These are phyloP conservation scores for Crotalus horridus DNA, from an alignment of 2,113 vertebrate genomes.

Conservation along the genomic window DNA sequence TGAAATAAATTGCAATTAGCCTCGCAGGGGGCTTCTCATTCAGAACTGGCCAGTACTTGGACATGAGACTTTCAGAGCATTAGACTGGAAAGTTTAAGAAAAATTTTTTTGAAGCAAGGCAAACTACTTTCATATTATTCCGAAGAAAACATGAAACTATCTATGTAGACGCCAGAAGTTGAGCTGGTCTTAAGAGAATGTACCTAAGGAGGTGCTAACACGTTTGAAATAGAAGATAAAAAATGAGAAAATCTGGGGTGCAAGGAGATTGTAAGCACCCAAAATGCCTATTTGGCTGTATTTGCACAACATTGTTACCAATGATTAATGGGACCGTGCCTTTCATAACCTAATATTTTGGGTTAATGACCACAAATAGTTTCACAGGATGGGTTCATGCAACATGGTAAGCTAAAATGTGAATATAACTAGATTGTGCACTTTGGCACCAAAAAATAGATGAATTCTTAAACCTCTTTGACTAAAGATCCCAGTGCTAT, in stretches of 20 bases:
- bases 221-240: not conserved
- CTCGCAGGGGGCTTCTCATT: not conserved
- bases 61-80: not conserved
- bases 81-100: not conserved
- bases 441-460: not conserved
- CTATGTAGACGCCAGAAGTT: not conserved
- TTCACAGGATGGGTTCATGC: not conserved
- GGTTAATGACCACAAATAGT: not conserved
- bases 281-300: not conserved
- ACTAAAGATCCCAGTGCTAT: not conserved
- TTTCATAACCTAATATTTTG: not conserved
- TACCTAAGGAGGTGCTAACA: not conserved
- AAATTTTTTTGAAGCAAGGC: not conserved
- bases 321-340: not conserved
- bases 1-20: not conserved
- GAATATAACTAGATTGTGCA: not conserved
- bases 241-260: not conserved
- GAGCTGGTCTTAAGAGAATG: not conserved
- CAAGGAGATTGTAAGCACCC: not conserved
- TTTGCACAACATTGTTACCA: not conserved
- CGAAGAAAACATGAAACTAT: not conserved
- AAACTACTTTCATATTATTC: not conserved
- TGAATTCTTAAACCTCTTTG: not conserved
- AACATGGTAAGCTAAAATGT: not conserved
- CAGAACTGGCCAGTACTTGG: not conserved